These are phyloP conservation scores for Cancer borealis DNA, from an alignment of 2,888 invertebrate genomes.

Conservation along the genomic window DNA sequence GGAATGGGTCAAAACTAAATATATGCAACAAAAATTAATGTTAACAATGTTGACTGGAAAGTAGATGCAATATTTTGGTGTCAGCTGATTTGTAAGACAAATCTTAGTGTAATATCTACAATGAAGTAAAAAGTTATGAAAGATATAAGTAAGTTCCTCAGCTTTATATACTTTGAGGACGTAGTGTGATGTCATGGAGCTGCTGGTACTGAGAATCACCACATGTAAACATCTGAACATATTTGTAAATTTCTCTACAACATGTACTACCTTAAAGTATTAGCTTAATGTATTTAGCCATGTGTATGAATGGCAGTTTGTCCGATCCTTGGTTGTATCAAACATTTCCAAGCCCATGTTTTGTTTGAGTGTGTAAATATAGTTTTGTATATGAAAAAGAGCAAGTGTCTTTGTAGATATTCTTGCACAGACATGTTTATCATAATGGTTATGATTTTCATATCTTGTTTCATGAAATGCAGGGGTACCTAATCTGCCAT, in stretches of 20 bases:
- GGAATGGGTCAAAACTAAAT: neutral
- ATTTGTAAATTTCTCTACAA: neutral
- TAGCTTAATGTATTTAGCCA: constrained; percentile 7
- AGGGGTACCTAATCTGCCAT: neutral
- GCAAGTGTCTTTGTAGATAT: neutral
- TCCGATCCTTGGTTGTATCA: neutral
- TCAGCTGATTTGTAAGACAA: neutral
- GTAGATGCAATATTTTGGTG: neutral
- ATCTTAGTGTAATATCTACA: neutral
- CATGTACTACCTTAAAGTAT: neutral
- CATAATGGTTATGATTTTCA: neutral
- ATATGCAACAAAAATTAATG: neutral
- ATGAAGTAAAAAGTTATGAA: neutral
- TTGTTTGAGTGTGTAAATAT: constrained; percentile 51
- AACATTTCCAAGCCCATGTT: neutral
- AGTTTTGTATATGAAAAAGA: constrained; percentile 35
- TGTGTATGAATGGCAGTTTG: neutral
- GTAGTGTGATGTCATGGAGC: neutral
- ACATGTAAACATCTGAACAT: neutral
- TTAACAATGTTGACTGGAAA: neutral
- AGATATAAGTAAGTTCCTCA: neutral
- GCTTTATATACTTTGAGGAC: neutral
- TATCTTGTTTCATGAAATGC: neutral
- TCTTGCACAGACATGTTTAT: constrained; percentile 15
- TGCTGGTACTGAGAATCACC: neutral